Evolutionary conservation across 2,797 vertebrate genomes (phyloP).

Genomic region (Malacoraja senta): DNA sequence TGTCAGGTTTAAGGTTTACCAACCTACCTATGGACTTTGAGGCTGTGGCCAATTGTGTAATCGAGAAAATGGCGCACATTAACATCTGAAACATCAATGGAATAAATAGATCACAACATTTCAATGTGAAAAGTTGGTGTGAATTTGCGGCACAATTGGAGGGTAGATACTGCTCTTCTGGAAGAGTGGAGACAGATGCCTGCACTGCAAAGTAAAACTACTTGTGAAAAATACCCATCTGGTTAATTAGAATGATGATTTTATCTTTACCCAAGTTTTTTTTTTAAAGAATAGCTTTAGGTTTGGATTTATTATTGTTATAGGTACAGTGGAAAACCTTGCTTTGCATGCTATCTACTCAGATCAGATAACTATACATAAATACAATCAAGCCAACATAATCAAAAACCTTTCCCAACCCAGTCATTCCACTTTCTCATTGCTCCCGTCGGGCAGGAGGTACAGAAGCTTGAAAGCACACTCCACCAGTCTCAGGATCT

Average conservation of each 20-base stretch:
- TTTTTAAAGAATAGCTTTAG: neutral
- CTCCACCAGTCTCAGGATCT: no score
- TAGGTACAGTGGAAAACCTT: no score
- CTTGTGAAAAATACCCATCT: constrained; percentile 3
- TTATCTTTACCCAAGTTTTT: neutral
- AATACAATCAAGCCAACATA: no score
- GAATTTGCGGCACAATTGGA: neutral
- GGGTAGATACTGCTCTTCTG: neutral
- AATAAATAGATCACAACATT: neutral
- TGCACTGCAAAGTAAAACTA: neutral
- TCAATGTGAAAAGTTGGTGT: neutral
- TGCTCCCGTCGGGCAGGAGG: no score
- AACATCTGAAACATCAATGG: neutral
- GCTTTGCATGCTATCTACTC: no score
- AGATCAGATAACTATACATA: no score
- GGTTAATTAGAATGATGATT: neutral
- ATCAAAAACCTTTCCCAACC: no score
- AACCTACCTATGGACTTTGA: neutral
- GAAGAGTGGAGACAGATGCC: constrained; percentile 1
- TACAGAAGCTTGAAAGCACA: no score
- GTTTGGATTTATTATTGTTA: no score
- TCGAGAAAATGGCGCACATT: neutral
- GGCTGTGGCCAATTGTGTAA: neutral
- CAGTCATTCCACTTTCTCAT: no score
- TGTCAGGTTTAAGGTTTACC: neutral